Base-by-base conservation (phyloP, 2,113 vertebrate genomes). In the Amphiprion ocellaris region DNA sequence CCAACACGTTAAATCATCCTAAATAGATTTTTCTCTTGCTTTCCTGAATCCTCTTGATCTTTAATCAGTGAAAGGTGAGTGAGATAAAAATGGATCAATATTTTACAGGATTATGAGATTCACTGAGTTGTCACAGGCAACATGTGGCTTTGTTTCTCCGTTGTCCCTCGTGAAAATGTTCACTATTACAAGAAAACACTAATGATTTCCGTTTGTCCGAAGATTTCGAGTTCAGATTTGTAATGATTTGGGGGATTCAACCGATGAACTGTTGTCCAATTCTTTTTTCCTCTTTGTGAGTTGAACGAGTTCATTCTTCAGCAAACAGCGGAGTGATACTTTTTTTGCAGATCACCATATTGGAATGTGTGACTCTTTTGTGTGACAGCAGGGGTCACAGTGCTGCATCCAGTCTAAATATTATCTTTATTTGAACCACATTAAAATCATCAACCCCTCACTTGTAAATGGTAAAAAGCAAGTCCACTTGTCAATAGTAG, bases 251-350 rank as follows among this genome's bases (percentile, higher is more conserved):
- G 77, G 24, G 53, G 59, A 81, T 67, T 69, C 39, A 78, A 23
- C 54, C 21, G 47, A 60, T 15, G 10, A 23, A 16, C 30, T 53
- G 50, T 65, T 72, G 74, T 81, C 66, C 63, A 65, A 4, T 33
- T 70, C 19, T 67, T 67, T 46, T 63, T 61, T 55, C 55, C 74
- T 83, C 79, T 60, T 5, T 66, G 71, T 54, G 81, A 89, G 86
- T 89, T 91, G 84, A 91, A 79, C 52, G 62, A 85, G 83, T 90
- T 90, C 74, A 58, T 56, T 82, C 69, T 65, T 64, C 63, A 64
- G 67, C 53, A 79, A 82, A 79, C 74, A 74, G 62, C 81, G 58
- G 55, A 50, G 26, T 56, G 55, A 75, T 53, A 67, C 59, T 53
- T 61, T 66, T 39, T 58, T 67, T 41, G 11, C 41, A 46, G 70